Evolutionary conservation across 2,888 invertebrate genomes (phyloP).

Genomic region (Nomada hirtipes): DNA sequence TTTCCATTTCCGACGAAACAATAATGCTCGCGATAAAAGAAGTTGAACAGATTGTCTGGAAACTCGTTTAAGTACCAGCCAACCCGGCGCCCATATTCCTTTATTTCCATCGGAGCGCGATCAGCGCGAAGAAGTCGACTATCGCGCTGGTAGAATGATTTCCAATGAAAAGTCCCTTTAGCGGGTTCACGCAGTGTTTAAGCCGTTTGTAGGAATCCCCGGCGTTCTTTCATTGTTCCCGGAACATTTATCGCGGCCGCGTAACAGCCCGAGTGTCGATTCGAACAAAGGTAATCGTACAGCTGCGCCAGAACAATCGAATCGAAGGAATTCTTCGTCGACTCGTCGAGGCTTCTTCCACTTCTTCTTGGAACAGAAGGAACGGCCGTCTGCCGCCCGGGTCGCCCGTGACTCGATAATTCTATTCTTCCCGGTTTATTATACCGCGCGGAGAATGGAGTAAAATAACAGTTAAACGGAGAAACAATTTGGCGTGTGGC

Average conservation of each 20-base stretch:
- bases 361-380: not conserved
- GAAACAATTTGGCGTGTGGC: not conserved
- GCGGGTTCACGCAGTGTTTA: slow-evolving; percentile 38
- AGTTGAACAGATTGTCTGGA: slow-evolving; percentile 1
- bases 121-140: slow-evolving; percentile 24
- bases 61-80: slow-evolving; percentile 26
- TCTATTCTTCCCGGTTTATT: slow-evolving; percentile 41
- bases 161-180: slow-evolving; percentile 55
- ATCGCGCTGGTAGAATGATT: slow-evolving; percentile 25
- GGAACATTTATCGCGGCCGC: slow-evolving; percentile 46
- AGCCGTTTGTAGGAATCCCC: slow-evolving; percentile 38
- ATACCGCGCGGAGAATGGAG: not conserved
- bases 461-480: slow-evolving; percentile 6
- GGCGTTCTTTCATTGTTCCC: slow-evolving; percentile 38
- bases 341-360: not conserved
- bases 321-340: slow-evolving; percentile 23
- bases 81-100: slow-evolving; percentile 6
- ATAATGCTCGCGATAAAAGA: too few species aligned
- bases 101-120: slow-evolving; percentile 24
- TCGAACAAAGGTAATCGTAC: slow-evolving; percentile 48
- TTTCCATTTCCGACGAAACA: not conserved
- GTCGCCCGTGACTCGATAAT: slow-evolving; percentile 25
- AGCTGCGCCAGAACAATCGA: slow-evolving; percentile 1
- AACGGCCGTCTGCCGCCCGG: slow-evolving; percentile 3
- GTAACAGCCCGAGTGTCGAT: slow-evolving; percentile 49